phyloP scores from a whole-genome alignment of 2,888 invertebrate species.

The Papilio elwesi region DNA sequence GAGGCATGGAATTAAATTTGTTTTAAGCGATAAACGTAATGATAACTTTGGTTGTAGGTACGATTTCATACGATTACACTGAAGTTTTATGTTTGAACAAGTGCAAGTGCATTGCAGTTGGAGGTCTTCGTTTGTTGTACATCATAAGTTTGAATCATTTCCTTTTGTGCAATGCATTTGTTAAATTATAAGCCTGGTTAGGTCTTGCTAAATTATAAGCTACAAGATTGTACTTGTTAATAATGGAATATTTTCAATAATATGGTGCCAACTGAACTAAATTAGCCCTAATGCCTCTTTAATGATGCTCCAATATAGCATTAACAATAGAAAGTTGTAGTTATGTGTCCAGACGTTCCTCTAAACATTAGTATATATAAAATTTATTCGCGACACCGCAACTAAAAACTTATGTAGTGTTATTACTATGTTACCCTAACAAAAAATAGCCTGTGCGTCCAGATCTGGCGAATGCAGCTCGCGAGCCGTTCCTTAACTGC shows the following conservation, averaged over 20 bases:
- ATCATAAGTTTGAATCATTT: slow-evolving; percentile 14
- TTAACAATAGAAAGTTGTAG: too few species aligned
- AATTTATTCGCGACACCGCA: too few species aligned
- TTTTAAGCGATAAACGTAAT: slow-evolving; percentile 3
- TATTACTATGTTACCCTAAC: too few species aligned
- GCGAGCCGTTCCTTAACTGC: too few species aligned
- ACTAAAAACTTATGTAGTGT: too few species aligned
- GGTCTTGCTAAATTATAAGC: not conserved
- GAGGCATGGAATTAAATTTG: not conserved
- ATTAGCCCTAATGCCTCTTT: too few species aligned
- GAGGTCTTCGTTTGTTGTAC: slow-evolving; percentile 31
- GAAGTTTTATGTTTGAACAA: slow-evolving; percentile 57
- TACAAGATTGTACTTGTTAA: not conserved
- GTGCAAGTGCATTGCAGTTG: slow-evolving; percentile 60
- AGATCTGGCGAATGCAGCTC: too few species aligned
- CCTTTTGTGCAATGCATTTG: slow-evolving; percentile 4
- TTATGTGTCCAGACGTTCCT: too few species aligned
- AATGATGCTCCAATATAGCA: too few species aligned
- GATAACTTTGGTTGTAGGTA: slow-evolving; percentile 26
- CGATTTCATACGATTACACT: slow-evolving; percentile 43
- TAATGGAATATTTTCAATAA: not conserved
- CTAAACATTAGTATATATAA: too few species aligned
- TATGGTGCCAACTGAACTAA: too few species aligned
- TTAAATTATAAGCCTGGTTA: not conserved
- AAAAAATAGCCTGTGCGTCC: too few species aligned